These are phyloP conservation scores for Drosophila borealis DNA, from an alignment of 2,888 invertebrate genomes.

Conservation along the genomic window DNA sequence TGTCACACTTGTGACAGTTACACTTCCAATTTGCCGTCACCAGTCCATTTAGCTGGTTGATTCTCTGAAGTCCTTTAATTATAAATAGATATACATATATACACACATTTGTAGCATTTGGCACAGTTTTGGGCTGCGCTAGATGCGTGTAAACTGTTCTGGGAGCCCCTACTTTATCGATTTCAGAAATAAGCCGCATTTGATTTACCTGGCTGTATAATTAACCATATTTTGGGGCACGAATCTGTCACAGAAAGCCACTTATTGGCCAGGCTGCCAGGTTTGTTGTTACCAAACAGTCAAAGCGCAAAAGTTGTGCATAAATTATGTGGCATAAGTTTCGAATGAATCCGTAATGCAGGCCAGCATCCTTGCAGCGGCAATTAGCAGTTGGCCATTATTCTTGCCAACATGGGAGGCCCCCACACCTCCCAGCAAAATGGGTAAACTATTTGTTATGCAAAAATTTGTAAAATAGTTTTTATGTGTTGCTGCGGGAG, in stretches of 20 bases:
- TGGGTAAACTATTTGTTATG: constrained; percentile 31
- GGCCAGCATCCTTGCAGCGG: constrained; percentile 24
- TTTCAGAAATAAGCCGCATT: constrained; percentile 9
- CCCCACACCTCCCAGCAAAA: constrained; percentile 12
- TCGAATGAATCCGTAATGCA: constrained; percentile 29
- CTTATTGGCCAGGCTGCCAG: constrained; percentile 35
- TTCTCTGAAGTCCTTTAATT: too few relatives aligned
- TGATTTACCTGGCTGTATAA: constrained; percentile 2
- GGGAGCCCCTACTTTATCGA: background rate
- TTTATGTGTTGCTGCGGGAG: constrained; percentile 2
- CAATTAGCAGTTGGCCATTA: constrained; percentile 44
- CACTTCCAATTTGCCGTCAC: background rate
- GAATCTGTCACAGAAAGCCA: constrained; percentile 17
- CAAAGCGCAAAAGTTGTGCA: constrained; percentile 37
- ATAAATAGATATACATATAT: background rate
- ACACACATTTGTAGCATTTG: background rate
- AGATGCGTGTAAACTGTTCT: background rate
- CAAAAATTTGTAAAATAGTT: constrained; percentile 36
- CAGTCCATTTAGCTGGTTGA: background rate
- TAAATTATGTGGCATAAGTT: constrained; percentile 58
- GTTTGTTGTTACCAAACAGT: background rate
- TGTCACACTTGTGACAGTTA: background rate
- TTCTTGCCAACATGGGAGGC: constrained; percentile 2
- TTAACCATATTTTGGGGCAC: constrained; percentile 24
- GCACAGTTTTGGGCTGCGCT: background rate